Percentiles rank a stretch among this genome's conserved stretches.
Evolutionary conservation across 2,113 vertebrate genomes (phyloP).

Genomic region (Oxygymnocypris stewartii): DNA sequence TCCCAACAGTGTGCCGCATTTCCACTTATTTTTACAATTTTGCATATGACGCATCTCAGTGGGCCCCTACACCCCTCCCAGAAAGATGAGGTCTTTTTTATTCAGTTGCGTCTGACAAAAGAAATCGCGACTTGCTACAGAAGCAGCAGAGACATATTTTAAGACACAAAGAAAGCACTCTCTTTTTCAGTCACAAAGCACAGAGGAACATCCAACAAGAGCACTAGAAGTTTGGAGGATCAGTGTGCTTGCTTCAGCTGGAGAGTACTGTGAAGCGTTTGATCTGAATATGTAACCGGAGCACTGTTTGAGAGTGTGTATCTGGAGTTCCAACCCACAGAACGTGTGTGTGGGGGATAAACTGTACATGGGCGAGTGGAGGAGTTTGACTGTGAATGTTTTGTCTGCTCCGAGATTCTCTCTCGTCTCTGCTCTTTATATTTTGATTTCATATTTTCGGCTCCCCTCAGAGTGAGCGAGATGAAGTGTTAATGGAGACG

Average conservation of each 20-base stretch:
- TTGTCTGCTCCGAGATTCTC: conserved; percentile 36
- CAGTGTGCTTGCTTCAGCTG: conserved; percentile 33
- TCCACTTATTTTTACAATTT: conserved; percentile 52
- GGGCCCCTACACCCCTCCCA: conserved; percentile 42
- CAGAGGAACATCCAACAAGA: conserved; percentile 48
- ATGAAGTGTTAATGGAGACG: conserved; percentile 62
- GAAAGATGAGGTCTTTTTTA: conserved; percentile 59
- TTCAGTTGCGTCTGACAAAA: conserved; percentile 55
- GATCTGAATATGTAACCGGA: conserved; percentile 50
- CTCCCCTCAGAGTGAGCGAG: conserved; percentile 57
- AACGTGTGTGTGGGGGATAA: conserved; percentile 1
- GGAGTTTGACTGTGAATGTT: conserved; percentile 22
- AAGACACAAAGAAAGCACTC: conserved; percentile 50
- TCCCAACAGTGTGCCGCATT: conserved; percentile 50
- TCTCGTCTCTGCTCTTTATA: conserved; percentile 45
- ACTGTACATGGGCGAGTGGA: conserved; percentile 8
- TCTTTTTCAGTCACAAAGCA: conserved; percentile 46
- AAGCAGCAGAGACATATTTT: conserved; percentile 57
- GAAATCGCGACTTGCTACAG: conserved; percentile 51
- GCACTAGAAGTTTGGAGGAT: conserved; percentile 28
- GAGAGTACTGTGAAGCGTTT: conserved; percentile 43
- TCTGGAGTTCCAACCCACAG: conserved; percentile 20
- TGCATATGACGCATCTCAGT: conserved; percentile 46
- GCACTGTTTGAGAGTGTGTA: conserved; percentile 12
- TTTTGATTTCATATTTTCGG: conserved; percentile 57